Conservation (phyloP, 2,888 invertebrate genomes). For the Colostygia pectinataria region DNA sequence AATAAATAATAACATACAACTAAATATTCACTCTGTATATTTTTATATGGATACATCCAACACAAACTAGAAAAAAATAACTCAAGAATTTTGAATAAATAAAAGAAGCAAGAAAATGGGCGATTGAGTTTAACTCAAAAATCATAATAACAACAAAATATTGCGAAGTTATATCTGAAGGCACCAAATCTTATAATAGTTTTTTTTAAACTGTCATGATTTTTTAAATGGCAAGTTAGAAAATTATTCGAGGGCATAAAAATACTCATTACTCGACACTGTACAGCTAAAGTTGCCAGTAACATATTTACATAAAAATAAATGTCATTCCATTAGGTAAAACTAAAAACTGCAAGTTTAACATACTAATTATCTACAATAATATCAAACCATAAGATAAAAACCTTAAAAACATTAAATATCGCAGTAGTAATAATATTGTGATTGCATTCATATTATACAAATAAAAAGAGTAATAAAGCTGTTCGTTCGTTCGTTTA, state of each 20-base stretch:
- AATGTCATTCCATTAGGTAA: conserved; percentile 40
- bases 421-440: conserved; percentile 17
- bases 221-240: conserved; percentile 61
- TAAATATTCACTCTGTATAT: conserved; percentile 47
- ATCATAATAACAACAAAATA: conserved; percentile 40
- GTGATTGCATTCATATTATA: conserved; percentile 27
- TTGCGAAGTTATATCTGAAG: conserved; percentile 29
- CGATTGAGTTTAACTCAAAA: conserved; percentile 74
- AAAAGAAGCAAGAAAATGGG: conserved; percentile 68
- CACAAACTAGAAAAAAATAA: conserved; percentile 42
- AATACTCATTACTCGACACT: conserved; percentile 41
- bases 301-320: conserved; percentile 53
- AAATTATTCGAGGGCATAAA: conserved; percentile 57
- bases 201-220: conserved; percentile 26
- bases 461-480: conserved; percentile 24
- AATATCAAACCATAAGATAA: conserved; percentile 20
- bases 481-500: conserved; percentile 23
- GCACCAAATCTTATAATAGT: conserved; percentile 33
- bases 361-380: conserved; percentile 32
- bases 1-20: conserved; percentile 50
- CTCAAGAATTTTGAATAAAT: conserved; percentile 54
- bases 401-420: conserved; percentile 17
- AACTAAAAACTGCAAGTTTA: conserved; percentile 27
- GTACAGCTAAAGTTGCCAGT: conserved; percentile 50
- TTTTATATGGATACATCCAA: conserved; percentile 51